Base-by-base conservation (phyloP, 1,140 invertebrate species). In the Sarcophaga peregrina region DNA sequence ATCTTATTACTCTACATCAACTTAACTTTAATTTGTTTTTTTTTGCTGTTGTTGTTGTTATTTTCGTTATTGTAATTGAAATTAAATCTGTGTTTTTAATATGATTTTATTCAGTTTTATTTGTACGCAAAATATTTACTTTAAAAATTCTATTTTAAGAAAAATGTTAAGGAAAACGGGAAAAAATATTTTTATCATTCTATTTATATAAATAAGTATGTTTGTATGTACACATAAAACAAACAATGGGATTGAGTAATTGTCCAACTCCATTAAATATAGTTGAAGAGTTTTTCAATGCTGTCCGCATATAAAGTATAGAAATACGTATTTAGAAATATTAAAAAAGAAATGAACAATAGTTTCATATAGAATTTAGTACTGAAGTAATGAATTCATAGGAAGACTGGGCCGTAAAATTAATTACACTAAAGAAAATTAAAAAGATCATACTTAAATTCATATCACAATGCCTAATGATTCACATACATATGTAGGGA, bases 111-210 rank as follows among this genome's bases (percentile, higher is more conserved):
- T 68, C 62, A 20, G 17, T 68, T 20, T 68, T 68, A 68, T 68
- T 68, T 68, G 20, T 68, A 20, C n/a, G 20, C 62, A 68, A 58
- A 68, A 68, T 68, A 68, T 68, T 68, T 68, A 68, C 62, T 68
- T 68, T 68, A 20, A 20, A 68, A 68, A 68, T 68, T 68, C 62
- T 68, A 68, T 68, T 68, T 68, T 4, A 37, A 68, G 62, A 68
- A 68, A 37, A 20, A 20, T 68, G 20, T 68, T 68, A 68, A 68
- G 17, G 3, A 2, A 68, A 68, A 68, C 20, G 8, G 20, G 62
- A 68, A n/a, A 68, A 15, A 37, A 37, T 37, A 37, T 37, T 37
- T 37, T 37, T 37, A 37, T 37, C 25, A 37, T 37, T 37, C 25
- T 37, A 37, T 4, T 37, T 37, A 1, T 37, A 37, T 37, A 37